These are phyloP conservation scores for Clarias batrachus DNA, from an alignment of 2,113 vertebrate genomes.

Conservation along the genomic window DNA sequence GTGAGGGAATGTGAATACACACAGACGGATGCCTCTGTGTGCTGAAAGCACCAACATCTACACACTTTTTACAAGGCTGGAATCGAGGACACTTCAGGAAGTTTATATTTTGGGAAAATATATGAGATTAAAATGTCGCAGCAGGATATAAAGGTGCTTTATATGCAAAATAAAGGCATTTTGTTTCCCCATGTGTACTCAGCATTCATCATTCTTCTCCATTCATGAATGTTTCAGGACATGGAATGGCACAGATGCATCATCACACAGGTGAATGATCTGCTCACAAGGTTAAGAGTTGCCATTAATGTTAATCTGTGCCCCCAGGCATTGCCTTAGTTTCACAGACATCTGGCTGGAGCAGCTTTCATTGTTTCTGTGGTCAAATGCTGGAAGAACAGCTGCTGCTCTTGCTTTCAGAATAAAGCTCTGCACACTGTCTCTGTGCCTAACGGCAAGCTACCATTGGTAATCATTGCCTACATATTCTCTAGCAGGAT, in stretches of 20 bases:
- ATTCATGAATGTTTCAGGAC: constrained; percentile 27
- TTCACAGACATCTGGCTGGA: constrained; percentile 50
- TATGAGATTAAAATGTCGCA: neutral
- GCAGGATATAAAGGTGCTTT: neutral
- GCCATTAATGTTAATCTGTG: constrained; percentile 41
- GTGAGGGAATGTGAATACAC: constrained; percentile 53
- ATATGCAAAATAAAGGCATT: neutral
- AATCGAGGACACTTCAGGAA: neutral
- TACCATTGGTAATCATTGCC: constrained; percentile 38
- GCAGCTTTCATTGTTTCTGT: constrained; percentile 48
- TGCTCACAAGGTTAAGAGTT: constrained; percentile 29
- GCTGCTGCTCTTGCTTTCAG: constrained; percentile 48
- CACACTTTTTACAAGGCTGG: neutral
- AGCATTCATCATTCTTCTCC: neutral
- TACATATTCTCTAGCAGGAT: neutral
- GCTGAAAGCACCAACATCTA: constrained; percentile 8
- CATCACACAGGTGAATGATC: constrained; percentile 43
- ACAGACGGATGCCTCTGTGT: constrained; percentile 44
- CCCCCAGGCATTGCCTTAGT: constrained; percentile 39
- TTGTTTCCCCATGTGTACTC: neutral
- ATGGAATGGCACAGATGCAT: constrained; percentile 44
- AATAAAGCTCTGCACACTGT: constrained; percentile 31
- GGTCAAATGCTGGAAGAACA: constrained; percentile 51
- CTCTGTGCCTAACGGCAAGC: constrained; percentile 26
- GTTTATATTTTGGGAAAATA: neutral